A percentile compares a stretch with the other conserved stretches of the same genome.
Evolutionary conservation across 1,140 invertebrate genomes (phyloP).

Genomic region (Matsumurasca onukii): DNA sequence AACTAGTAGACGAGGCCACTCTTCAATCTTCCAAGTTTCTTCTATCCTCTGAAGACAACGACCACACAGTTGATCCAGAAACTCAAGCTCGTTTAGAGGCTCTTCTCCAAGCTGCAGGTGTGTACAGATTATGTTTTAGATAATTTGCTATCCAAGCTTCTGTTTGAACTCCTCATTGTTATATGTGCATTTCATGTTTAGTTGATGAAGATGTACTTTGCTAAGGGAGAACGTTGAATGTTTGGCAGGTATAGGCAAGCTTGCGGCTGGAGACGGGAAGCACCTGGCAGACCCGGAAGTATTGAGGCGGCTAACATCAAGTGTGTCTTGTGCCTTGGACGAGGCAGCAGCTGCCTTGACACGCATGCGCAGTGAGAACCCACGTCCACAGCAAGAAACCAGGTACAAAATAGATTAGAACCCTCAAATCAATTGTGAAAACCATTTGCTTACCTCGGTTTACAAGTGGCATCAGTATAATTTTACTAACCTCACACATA

Average conservation of each 20-base stretch:
- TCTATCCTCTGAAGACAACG: slow-evolving; percentile 67
- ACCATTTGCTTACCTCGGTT: no score
- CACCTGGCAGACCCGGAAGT: slow-evolving; percentile 79
- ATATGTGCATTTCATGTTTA: no score
- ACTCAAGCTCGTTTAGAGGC: slow-evolving; percentile 87
- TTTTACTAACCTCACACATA: no score
- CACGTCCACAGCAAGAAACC: slow-evolving; percentile 47
- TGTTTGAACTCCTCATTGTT: no score
- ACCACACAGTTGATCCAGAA: slow-evolving; percentile 82
- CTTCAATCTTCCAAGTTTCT: slow-evolving; percentile 78
- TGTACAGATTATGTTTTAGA: slow-evolving; percentile 45
- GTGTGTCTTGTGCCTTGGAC: slow-evolving; percentile 90
- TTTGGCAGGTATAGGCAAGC: slow-evolving; percentile 69
- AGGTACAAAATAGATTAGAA: slow-evolving; percentile 20
- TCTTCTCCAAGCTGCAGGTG: slow-evolving; percentile 84
- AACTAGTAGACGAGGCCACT: slow-evolving; percentile 66
- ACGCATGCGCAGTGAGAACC: slow-evolving; percentile 86
- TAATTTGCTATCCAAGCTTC: no score
- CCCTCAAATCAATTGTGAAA: background rate
- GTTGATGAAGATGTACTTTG: slow-evolving; percentile 1
- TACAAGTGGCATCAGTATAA: no score
- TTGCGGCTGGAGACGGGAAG: slow-evolving; percentile 75
- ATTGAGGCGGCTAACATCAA: slow-evolving; percentile 78
- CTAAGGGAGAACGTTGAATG: background rate
- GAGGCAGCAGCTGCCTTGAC: slow-evolving; percentile 94